These are phyloP conservation scores for Monochamus saltuarius DNA, from an alignment of 1,140 invertebrate species.

Conservation along the genomic window DNA sequence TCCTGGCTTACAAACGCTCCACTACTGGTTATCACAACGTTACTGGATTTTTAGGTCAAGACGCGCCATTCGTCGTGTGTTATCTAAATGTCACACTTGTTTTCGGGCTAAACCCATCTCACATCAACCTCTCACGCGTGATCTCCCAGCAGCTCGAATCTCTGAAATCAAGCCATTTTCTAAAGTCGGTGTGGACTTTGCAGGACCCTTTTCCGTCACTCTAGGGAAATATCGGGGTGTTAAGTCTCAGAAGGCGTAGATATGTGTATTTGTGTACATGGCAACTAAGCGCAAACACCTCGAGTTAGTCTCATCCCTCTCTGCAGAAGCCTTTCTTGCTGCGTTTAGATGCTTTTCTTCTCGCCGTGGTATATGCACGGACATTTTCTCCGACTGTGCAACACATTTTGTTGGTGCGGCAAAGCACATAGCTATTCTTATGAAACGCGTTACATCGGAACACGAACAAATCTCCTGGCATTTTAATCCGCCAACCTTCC, in stretches of 20 bases:
- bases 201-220: slow-evolving; percentile 14
- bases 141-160: slow-evolving; percentile 11
- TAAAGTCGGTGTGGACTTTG: slow-evolving; percentile 15
- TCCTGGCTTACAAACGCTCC: slow-evolving; percentile 3
- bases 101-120: slow-evolving; percentile 7
- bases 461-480: slow-evolving; percentile 39
- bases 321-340: slow-evolving; percentile 6
- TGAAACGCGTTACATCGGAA: background rate
- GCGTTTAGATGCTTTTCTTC: slow-evolving; percentile 42
- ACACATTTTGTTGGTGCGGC: slow-evolving; percentile 16
- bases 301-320: slow-evolving; percentile 5
- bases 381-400: slow-evolving; percentile 35
- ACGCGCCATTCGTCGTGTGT: slow-evolving; percentile 2
- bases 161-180: slow-evolving; percentile 11
- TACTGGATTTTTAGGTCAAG: slow-evolving; percentile 15
- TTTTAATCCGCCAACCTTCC: slow-evolving; percentile 46
- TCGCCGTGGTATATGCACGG: slow-evolving; percentile 33
- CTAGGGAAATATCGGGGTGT: slow-evolving; percentile 4
- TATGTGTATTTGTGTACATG: background rate
- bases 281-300: slow-evolving; percentile 9
- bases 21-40: slow-evolving; percentile 11
- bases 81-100: slow-evolving; percentile 8
- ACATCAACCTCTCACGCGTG: slow-evolving; percentile 11
- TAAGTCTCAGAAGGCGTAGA: background rate
- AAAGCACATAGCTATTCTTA: background rate